Evolutionary conservation across 2,888 invertebrate species (phyloP).

Genomic region (Helobdella robusta): DNA sequence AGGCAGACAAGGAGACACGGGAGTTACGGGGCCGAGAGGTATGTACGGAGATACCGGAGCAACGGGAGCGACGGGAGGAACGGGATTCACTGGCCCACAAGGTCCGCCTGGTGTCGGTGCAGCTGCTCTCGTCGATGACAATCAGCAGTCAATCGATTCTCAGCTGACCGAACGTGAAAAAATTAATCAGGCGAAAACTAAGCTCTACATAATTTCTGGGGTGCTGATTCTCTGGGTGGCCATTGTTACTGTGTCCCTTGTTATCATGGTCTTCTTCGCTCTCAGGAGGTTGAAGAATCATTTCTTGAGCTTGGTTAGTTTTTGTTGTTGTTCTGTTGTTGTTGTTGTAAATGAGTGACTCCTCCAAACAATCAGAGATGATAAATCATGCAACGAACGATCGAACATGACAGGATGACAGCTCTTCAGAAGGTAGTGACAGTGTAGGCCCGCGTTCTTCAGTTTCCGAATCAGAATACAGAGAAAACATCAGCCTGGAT

Average conservation of each 20-base stretch:
- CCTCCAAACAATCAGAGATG: too few relatives aligned
- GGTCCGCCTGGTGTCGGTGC: conserved; percentile 13
- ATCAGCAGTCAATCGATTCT: not conserved
- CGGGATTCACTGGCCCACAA: conserved; percentile 17
- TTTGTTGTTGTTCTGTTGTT: not conserved
- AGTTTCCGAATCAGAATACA: conserved; percentile 10
- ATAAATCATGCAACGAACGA: too few relatives aligned
- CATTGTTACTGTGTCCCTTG: conserved; percentile 13
- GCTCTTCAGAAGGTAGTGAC: not conserved
- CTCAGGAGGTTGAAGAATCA: conserved; percentile 16
- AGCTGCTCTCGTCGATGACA: conserved; percentile 14
- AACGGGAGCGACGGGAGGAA: conserved; percentile 10
- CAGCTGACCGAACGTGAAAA: conserved; percentile 7
- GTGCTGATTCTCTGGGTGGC: conserved; percentile 12
- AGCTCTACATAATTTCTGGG: conserved; percentile 12
- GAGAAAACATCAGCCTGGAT: conserved; percentile 6
- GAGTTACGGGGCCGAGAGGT: not conserved
- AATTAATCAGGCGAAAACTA: conserved; percentile 17
- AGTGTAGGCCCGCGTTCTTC: not conserved
- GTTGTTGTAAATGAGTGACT: too few relatives aligned
- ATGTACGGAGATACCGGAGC: not conserved
- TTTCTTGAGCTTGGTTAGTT: conserved; percentile 10
- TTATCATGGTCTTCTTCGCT: conserved; percentile 1
- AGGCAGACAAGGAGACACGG: too few relatives aligned
- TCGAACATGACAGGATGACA: not conserved